Conservation (phyloP, 2,888 invertebrate species). For the Periphyllus acericola region DNA sequence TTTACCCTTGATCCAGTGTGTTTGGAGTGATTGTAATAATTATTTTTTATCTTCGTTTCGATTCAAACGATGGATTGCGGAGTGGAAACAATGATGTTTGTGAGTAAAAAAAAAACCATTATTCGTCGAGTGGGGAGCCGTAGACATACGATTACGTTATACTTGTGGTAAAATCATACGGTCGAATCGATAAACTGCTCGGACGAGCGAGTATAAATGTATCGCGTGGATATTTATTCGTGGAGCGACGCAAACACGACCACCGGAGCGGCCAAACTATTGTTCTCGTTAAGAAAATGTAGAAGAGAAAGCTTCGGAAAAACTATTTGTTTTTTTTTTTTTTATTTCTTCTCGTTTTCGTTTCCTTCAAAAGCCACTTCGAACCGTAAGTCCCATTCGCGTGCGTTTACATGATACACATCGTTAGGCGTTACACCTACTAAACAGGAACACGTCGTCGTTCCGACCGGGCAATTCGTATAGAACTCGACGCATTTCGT, state of each 20-base stretch:
- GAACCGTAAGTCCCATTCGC: no score
- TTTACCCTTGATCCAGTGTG: not conserved
- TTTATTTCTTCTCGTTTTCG: not conserved
- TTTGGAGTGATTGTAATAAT: not conserved
- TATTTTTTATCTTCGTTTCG: slow-evolving; percentile 5
- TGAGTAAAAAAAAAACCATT: not conserved
- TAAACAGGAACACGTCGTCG: no score
- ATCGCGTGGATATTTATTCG: not conserved
- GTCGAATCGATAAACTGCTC: not conserved
- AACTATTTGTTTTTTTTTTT: not conserved
- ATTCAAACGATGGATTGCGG: not conserved
- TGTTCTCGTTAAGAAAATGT: no score
- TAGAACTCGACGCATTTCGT: not conserved
- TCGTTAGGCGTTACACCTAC: no score
- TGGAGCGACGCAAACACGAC: no score
- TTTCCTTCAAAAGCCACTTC: not conserved
- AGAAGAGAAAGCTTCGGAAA: no score
- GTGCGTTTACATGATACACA: no score
- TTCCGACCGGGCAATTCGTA: not conserved
- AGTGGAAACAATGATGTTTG: slow-evolving; percentile 18
- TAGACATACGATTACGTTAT: no score
- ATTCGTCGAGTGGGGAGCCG: no score
- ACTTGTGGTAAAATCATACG: not conserved
- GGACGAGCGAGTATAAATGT: not conserved
- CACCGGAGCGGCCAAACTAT: no score